Base-by-base conservation (phyloP, 2,113 vertebrate genomes). In the Proteles cristata region DNA sequence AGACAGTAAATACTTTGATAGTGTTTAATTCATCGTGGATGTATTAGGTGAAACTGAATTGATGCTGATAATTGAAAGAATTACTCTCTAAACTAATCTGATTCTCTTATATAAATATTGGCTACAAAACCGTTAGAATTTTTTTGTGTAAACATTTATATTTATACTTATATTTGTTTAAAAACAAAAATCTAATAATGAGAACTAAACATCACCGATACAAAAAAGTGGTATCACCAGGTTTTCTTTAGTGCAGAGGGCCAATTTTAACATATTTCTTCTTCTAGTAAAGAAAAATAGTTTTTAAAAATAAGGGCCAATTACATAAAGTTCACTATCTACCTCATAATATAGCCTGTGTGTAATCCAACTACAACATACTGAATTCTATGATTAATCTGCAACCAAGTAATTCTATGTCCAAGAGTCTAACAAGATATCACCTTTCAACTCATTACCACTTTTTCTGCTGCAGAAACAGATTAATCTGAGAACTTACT, bases 401-500 rank as follows among this genome's bases (percentile, higher is more conserved):
- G 81, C 84, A 63, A 74, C 33, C 10, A 94, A 94, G 31, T 74
- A 95, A 96, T 93, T 55, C 21, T 96, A 96, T 94, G 71, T 58
- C 88, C 12, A 81, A n/a, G 7, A 96, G 94, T 89, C 65, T 90
- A 96, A 90, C 39, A 77, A 93, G 74, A 68, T 96, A 92, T 21
- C 28, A 89, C 39, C 63, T 97, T 97, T 97, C 79, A 80, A 45
- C 79, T 96, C 74, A 97, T 92, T 97, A 83, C 88, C 81, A 97
- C 81, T 88, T 77, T 66, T 96, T 73, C 81, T 90, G 96, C 61
- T 86, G 92, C 15, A 92, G 73, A 93, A 97, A 96, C 7, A 95
- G 71, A 98, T 95, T 84, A 96, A 90, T 98, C 96, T 96, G 88
- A 96, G 81, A 98, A 86, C n/a, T 97, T 97, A 96, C 86, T 97